These are phyloP conservation scores for Griposia aprilina DNA, from an alignment of 2,888 invertebrate genomes.

Conservation along the genomic window DNA sequence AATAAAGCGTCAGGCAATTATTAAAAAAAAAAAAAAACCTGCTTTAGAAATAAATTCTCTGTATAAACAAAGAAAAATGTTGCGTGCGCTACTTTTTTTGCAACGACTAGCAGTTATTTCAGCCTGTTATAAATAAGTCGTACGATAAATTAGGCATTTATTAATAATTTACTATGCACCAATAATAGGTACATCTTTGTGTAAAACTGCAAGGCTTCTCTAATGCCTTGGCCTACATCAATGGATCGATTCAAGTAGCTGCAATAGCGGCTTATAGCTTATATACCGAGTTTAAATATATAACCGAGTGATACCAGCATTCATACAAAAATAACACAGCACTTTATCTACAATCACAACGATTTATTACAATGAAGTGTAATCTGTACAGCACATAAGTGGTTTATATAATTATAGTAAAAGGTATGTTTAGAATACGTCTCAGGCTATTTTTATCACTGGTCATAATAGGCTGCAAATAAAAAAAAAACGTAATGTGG, in stretches of 20 bases:
- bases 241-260: slow-evolving; percentile 54
- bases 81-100: slow-evolving; percentile 1
- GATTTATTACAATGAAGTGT: slow-evolving; percentile 23
- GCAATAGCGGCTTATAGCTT: background rate
- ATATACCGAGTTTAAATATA: background rate
- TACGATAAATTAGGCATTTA: slow-evolving; percentile 23
- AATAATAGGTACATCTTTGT: slow-evolving; percentile 27
- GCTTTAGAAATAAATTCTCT: background rate
- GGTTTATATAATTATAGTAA: background rate
- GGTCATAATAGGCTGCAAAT: slow-evolving; percentile 2
- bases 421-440: slow-evolving; percentile 14
- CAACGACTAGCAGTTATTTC: background rate
- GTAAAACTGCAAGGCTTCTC: slow-evolving; percentile 52
- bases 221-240: slow-evolving; percentile 57
- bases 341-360: slow-evolving; percentile 13
- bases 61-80: background rate
- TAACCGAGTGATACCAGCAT: background rate
- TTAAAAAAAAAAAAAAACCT: slow-evolving; percentile 25
- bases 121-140: slow-evolving; percentile 1
- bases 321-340: background rate
- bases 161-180: slow-evolving; percentile 25
- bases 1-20: slow-evolving; percentile 9
- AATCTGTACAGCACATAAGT: slow-evolving; percentile 24
- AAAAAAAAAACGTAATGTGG: background rate
- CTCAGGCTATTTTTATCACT: slow-evolving; percentile 22